Base-by-base conservation (phyloP, 2,797 vertebrate genomes). In the Aeoliscus strigatus region DNA sequence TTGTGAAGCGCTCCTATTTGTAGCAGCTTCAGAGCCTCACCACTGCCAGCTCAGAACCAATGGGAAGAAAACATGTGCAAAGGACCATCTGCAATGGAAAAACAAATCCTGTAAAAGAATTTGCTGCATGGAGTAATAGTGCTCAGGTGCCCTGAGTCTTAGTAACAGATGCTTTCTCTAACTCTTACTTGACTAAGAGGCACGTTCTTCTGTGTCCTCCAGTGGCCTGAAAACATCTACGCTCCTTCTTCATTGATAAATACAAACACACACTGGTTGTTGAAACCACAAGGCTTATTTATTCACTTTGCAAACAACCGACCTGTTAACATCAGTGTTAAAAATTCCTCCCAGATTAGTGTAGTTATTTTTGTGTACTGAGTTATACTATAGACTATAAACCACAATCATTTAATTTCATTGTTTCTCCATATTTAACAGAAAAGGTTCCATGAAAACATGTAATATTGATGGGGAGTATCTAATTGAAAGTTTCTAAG, bases 51-150 rank as follows among this genome's bases (percentile, higher is more conserved):
- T 38, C 16, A 8, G 43, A 58, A 61, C 83, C 86, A 87, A 87
- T 85, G 63, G 33, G 72, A 83, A 58, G 69, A 67, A 81, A 87
- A 79, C 84, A 78, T 82, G 77, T 85, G 85, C 84, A 77, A 47
- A 51, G 71, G 70, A 75, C 82, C 87, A 87, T 88, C 86, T 89
- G 89, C 67, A 86, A 75, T 71, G 88, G 86, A 88, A 88, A 86
- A 88, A 85, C 68, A 84, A 88, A 90, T 88, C 87, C 85, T 67
- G 70, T 87, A 80, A 77, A 86, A 86, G 82, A 82, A 81, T 86
- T 84, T 68, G 54, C 63, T 62, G 72, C 49, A 51, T 8, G 28
- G 30, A 52, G 51, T 53, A 75, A 74, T 70, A 54, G 58, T 45
- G 75, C 73, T 77, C 85, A 86, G 83, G 81, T 87, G 83, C 76